phyloP scores from a whole-genome alignment of 2,113 vertebrate species.

The Myxocyprinus asiaticus region DNA sequence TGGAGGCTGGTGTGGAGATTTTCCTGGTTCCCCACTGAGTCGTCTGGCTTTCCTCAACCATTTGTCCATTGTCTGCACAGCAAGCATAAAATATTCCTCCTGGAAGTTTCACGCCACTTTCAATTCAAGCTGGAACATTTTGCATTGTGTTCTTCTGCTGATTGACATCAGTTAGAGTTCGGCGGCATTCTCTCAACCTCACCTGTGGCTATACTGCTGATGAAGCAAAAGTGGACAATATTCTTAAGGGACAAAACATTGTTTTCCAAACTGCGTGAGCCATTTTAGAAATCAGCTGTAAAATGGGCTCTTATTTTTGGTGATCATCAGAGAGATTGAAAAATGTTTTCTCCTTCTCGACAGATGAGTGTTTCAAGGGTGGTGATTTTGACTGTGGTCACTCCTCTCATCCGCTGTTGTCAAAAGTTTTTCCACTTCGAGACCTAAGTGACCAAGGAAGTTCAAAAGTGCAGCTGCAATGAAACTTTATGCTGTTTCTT shows the following conservation, averaged over 20 bases:
- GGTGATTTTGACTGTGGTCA: conserved; percentile 13
- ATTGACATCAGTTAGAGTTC: conserved; percentile 20
- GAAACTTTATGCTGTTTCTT: conserved; percentile 9
- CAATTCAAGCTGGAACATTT: neutral
- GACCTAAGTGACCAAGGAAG: neutral
- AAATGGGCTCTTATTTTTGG: neutral
- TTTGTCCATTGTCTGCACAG: conserved; percentile 39
- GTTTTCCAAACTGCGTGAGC: neutral
- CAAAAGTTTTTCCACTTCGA: neutral
- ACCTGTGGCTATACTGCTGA: neutral
- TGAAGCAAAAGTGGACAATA: neutral
- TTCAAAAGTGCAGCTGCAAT: neutral
- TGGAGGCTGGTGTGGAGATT: conserved; percentile 32
- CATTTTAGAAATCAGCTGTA: neutral
- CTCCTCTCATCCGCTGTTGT: neutral
- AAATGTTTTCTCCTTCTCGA: no score
- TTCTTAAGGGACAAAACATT: neutral
- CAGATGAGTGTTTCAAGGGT: neutral
- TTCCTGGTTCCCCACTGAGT: conserved; percentile 36
- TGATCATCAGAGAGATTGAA: neutral
- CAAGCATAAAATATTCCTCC: conserved; percentile 39
- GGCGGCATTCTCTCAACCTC: neutral
- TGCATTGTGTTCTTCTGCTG: conserved; percentile 28
- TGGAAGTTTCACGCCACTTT: conserved; percentile 35
- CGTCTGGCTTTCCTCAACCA: conserved; percentile 24